These are phyloP conservation scores for Virgularia gustaviana DNA, from an alignment of 92 coral and sea anemone species.

Conservation along the genomic window DNA sequence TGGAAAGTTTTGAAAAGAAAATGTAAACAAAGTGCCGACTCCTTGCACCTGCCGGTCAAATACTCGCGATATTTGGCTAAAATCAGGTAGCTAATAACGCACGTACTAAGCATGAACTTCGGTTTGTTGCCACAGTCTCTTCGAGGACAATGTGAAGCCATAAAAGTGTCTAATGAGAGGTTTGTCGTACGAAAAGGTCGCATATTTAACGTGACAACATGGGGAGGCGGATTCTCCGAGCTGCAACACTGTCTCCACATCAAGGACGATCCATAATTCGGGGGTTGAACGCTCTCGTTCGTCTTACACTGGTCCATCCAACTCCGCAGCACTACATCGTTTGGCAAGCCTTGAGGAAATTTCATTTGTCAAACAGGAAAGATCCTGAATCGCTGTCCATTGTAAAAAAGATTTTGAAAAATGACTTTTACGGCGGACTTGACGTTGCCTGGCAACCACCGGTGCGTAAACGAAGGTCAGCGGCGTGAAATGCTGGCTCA, in stretches of 20 bases:
- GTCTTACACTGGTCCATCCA: constrained; percentile 23
- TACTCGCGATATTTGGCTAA: too few relatives aligned
- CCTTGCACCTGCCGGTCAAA: too few relatives aligned
- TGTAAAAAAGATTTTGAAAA: too few relatives aligned
- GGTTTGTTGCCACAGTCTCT: constrained; percentile 84
- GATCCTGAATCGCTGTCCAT: too few relatives aligned
- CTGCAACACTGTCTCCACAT: constrained; percentile 16
- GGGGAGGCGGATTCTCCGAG: neutral
- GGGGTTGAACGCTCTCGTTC: neutral
- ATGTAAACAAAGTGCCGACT: too few relatives aligned
- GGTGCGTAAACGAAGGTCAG: too few relatives aligned
- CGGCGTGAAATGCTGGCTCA: too few relatives aligned
- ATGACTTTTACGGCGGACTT: too few relatives aligned
- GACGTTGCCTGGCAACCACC: too few relatives aligned
- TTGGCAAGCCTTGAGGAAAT: constrained; percentile 22
- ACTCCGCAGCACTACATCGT: constrained; percentile 19
- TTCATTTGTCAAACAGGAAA: constrained; percentile 18
- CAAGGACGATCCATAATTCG: neutral
- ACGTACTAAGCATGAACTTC: constrained; percentile 84
- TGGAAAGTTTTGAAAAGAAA: too few relatives aligned
- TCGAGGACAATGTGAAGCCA: constrained; percentile 95
- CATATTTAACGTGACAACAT: constrained; percentile 8
- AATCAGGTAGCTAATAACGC: too few relatives aligned
- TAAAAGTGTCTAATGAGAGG: constrained; percentile 77
- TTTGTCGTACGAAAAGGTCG: constrained; percentile 21